These are phyloP conservation scores for Notodonta ziczac DNA, from an alignment of 2,888 invertebrate species.

Conservation along the genomic window DNA sequence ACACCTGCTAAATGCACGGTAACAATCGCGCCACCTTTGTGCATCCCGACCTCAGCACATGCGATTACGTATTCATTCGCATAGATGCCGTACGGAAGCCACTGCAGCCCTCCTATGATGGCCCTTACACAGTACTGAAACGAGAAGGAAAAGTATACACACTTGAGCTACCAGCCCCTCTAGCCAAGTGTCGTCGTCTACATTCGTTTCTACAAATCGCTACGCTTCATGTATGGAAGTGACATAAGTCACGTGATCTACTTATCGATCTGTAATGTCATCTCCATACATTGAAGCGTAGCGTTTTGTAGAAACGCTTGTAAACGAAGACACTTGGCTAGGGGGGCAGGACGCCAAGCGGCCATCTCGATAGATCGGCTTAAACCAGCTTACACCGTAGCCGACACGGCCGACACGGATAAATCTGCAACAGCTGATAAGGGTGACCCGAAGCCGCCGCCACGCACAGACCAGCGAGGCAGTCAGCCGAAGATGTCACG, in stretches of 20 bases:
- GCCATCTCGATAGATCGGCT: slow-evolving; percentile 12
- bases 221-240: no score
- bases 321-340: no score
- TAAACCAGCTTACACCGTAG: slow-evolving; percentile 14
- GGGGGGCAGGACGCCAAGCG: slow-evolving; percentile 8
- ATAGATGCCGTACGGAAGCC: slow-evolving; percentile 16
- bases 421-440: neutral
- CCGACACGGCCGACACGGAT: neutral
- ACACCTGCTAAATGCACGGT: neutral
- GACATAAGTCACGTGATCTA: no score
- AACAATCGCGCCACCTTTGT: slow-evolving; percentile 11
- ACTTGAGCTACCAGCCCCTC: slow-evolving; percentile 15
- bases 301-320: no score
- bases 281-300: no score
- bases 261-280: no score
- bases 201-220: no score
- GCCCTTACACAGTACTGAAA: slow-evolving; percentile 14
- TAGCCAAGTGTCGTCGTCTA: no score
- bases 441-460: neutral
- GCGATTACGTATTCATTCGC: slow-evolving; percentile 19
- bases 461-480: neutral
- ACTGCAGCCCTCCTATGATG: slow-evolving; percentile 13
- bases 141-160: slow-evolving; percentile 13
- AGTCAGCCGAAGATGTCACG: neutral
- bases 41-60: slow-evolving; percentile 12